These are phyloP conservation scores for Latrodectus geometricus DNA, from an alignment of 1,140 invertebrate genomes.

Conservation along the genomic window DNA sequence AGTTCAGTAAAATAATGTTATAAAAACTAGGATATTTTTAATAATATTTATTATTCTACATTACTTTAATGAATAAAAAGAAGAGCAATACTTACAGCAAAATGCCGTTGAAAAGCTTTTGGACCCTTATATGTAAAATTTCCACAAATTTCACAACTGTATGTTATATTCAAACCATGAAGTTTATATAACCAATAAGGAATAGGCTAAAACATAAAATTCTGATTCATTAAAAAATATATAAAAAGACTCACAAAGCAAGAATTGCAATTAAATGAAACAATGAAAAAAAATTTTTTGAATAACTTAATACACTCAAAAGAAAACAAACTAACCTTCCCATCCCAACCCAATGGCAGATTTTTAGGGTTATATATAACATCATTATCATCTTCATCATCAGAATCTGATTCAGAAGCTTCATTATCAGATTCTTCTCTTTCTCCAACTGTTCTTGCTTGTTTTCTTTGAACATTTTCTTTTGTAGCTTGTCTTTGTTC, in stretches of 20 bases:
- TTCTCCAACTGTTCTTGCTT: constrained; percentile 95
- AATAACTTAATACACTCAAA: background rate
- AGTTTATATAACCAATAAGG: constrained; percentile 99
- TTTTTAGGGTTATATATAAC: constrained; percentile 99
- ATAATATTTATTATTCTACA: no score
- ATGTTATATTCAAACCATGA: constrained; percentile 98
- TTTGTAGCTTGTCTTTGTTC: constrained; percentile 90
- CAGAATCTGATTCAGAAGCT: constrained; percentile 83
- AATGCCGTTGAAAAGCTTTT: constrained; percentile 99
- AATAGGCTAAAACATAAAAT: constrained; percentile 79
- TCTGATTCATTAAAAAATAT: background rate
- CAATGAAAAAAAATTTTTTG: background rate
- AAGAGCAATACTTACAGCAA: constrained; percentile 77
- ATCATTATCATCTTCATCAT: constrained; percentile 84
- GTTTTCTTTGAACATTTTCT: constrained; percentile 98
- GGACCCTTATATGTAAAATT: constrained; percentile 99
- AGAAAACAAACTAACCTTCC: constrained; percentile 78
- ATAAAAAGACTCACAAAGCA: background rate
- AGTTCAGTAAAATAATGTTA: no score
- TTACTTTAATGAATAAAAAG: no score
- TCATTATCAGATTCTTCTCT: constrained; percentile 90
- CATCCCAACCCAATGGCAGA: constrained; percentile 98
- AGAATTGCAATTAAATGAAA: background rate
- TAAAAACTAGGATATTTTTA: no score
- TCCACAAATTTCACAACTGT: constrained; percentile 99